Conservation (phyloP, 2,888 invertebrate genomes). For the Andrena hattorfiana region DNA sequence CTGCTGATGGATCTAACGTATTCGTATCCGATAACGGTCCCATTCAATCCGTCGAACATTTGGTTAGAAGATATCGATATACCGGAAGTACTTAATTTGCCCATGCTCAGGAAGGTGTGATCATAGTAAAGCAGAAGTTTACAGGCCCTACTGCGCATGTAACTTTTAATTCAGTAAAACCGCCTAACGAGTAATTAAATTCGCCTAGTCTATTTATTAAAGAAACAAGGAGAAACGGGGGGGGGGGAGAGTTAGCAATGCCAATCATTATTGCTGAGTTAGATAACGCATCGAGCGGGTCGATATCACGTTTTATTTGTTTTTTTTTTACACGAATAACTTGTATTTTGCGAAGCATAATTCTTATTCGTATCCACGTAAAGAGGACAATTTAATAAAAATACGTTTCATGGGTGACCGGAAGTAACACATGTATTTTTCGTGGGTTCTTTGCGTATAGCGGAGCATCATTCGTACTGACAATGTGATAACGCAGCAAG, state of each 20-base stretch:
- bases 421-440: too few species aligned
- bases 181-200: constrained; percentile 59
- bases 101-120: constrained; percentile 88
- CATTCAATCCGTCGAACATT: constrained; percentile 94
- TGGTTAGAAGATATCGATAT: constrained; percentile 95
- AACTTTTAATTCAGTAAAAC: constrained; percentile 68
- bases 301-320: too few species aligned
- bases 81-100: constrained; percentile 91
- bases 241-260: constrained; percentile 28
- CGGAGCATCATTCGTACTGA: not conserved
- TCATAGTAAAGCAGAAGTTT: constrained; percentile 44
- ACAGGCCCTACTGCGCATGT: constrained; percentile 51
- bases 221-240: constrained; percentile 7
- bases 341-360: too few species aligned
- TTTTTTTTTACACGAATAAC: too few species aligned
- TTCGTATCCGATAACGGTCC: constrained; percentile 93
- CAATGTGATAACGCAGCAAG: not conserved
- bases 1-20: constrained; percentile 95
- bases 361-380: too few species aligned
- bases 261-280: constrained; percentile 50
- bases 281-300: constrained; percentile 58
- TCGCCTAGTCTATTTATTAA: constrained; percentile 67
- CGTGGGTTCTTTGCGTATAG: too few species aligned
- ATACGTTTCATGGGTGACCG: too few species aligned
- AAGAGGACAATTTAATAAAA: too few species aligned